These are phyloP conservation scores for Eriocheir sinensis DNA, from an alignment of 1,140 invertebrate species.

Conservation along the genomic window DNA sequence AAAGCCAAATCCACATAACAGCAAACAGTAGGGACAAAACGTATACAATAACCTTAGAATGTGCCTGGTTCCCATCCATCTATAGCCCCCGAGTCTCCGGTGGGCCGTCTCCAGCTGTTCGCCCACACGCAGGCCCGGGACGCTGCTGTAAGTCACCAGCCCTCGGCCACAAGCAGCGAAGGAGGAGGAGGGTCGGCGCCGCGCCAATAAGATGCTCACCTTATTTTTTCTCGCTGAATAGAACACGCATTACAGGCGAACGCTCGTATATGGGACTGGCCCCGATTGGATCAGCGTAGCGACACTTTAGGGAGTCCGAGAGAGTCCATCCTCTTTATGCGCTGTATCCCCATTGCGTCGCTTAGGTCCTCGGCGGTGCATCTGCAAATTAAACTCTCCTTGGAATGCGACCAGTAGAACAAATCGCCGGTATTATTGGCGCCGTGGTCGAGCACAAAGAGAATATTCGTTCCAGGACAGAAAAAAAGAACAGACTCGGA, in stretches of 20 bases:
- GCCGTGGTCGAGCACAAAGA: not conserved
- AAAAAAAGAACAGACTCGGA: constrained; percentile 34
- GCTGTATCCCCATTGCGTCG: not conserved
- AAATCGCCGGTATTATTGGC: constrained; percentile 37
- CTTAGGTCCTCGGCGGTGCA: not conserved
- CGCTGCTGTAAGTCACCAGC: not conserved
- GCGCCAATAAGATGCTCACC: not conserved
- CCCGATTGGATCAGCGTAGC: not conserved
- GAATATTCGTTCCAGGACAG: constrained; percentile 44
- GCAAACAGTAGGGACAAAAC: not conserved
- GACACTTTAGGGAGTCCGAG: too few relatives aligned
- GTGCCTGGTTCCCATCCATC: too few relatives aligned
- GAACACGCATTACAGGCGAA: not conserved
- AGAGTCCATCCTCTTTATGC: not conserved
- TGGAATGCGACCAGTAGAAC: constrained; percentile 23
- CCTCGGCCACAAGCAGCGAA: not conserved
- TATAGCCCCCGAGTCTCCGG: too few relatives aligned
- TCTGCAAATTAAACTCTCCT: not conserved
- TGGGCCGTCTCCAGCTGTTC: not conserved
- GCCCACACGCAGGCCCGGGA: not conserved
- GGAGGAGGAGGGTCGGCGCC: not conserved
- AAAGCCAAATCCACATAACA: too few relatives aligned
- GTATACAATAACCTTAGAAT: too few relatives aligned
- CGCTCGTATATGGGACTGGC: not conserved
- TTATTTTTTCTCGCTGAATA: not conserved